Base-by-base conservation (phyloP, 2,888 invertebrate species). In the Drosophila kambysellisi region DNA sequence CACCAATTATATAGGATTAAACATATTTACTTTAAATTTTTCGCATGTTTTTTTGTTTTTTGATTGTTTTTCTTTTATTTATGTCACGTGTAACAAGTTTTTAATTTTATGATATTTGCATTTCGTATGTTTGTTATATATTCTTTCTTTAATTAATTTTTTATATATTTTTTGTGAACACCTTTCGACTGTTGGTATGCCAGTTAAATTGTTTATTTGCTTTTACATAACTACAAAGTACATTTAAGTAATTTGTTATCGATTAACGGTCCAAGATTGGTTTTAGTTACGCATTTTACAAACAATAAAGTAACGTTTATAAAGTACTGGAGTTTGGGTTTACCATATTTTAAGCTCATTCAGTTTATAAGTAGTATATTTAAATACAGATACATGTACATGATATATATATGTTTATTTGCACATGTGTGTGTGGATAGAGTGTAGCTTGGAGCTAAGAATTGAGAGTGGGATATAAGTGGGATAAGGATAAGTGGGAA, bases 1-100 rank as follows among this genome's bases (percentile, higher is more conserved):
- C 91, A 91, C 87, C 91, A 90, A 91, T 88, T 87, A 85, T 71
- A 58, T 75, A 70, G 78, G 81, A 89, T 83, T 88, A 83, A 81
- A 81, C 62, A 70, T 78, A 66, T 74, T 58, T 71, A 68, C 58
- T 70, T 71, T 74, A 64, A 39, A 33, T 69, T 70, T 70, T 68
- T 54, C 65, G 61, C 63, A 56, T 56, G 12, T 48, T 46, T 64
- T 54, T 46, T 70, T 57, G 4, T 56, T 70, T 57, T n/a, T 46
- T 46, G 46, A 46, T 46, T 46, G 46, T 46, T 35, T 71, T 66
- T 51, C 17, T 61, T 62, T 52, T 61, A 32, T 8, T 67, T 64
- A 32, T 81, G 60, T 66, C 53, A 74, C 57, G 30, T 57, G 52
- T 81, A 80, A 79, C 81, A 77, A 69, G 37, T 53, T 70, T 71